Conservation (phyloP, 2,797 vertebrate genomes). For the Lepidocolaptes lacrymiger region DNA sequence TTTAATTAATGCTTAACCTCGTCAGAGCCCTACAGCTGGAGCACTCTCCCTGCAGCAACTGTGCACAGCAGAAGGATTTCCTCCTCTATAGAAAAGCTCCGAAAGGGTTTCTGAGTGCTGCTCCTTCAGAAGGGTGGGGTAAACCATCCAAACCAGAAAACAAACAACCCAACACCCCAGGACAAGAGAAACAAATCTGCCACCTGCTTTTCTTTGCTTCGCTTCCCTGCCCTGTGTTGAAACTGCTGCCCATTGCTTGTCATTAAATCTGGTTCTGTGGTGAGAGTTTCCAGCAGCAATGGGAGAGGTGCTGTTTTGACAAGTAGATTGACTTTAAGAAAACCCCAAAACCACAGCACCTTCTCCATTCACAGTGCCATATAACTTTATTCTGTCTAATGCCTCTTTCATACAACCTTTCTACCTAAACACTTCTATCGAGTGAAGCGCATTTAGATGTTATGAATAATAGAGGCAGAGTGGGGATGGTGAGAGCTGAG, state of each 20-base stretch:
- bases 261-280: conserved; percentile 40
- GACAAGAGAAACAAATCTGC: neutral
- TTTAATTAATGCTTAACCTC: conserved; percentile 81
- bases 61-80: conserved; percentile 42
- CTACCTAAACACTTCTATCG: neutral
- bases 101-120: conserved; percentile 1
- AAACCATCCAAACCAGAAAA: neutral
- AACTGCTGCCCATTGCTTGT: neutral
- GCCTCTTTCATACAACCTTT: conserved; percentile 25
- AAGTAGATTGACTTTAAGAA: neutral
- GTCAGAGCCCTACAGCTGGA: conserved; percentile 70
- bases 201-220: neutral
- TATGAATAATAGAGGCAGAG: conserved; percentile 52
- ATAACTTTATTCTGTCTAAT: conserved; percentile 38
- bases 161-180: neutral
- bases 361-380: neutral
- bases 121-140: neutral
- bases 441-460: neutral
- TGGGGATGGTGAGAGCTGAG: neutral
- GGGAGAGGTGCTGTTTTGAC: conserved; percentile 27
- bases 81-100: conserved; percentile 14
- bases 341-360: neutral
- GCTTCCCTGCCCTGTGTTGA: neutral
- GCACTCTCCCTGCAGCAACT: conserved; percentile 45
- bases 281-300: conserved; percentile 36